phyloP scores from a whole-genome alignment of 2,113 vertebrate species.

The Centrocercus urophasianus region DNA sequence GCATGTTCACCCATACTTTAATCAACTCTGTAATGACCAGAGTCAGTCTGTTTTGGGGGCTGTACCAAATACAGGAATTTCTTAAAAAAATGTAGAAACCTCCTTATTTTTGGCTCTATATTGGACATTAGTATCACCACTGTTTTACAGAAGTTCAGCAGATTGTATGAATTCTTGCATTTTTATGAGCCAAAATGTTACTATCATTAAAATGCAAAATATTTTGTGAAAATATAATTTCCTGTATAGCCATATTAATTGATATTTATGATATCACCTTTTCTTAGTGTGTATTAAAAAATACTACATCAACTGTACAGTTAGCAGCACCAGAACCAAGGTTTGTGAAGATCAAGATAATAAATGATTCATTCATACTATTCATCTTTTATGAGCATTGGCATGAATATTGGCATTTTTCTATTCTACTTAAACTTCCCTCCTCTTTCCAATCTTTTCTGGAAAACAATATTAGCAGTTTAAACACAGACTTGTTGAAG shows the following conservation, averaged over 20 bases:
- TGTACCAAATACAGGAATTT: not conserved
- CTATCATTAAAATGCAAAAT: not conserved
- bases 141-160: not conserved
- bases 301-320: not conserved
- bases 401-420: not conserved
- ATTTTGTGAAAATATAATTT: not conserved
- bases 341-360: not conserved
- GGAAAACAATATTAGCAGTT: slow-evolving; percentile 27
- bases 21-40: not conserved
- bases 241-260: not conserved
- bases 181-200: not conserved
- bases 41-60: not conserved
- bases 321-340: not conserved
- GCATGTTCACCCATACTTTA: not conserved
- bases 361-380: not conserved
- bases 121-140: not conserved
- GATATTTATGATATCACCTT: not conserved
- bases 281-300: not conserved
- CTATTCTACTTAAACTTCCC: not conserved
- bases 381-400: slow-evolving; percentile 15
- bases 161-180: not conserved
- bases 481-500: slow-evolving; percentile 12
- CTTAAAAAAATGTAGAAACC: not conserved
- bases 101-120: not conserved
- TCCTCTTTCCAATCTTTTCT: slow-evolving; percentile 22